Base-by-base conservation (phyloP, 2,113 vertebrate genomes). In the Otus sunia region DNA sequence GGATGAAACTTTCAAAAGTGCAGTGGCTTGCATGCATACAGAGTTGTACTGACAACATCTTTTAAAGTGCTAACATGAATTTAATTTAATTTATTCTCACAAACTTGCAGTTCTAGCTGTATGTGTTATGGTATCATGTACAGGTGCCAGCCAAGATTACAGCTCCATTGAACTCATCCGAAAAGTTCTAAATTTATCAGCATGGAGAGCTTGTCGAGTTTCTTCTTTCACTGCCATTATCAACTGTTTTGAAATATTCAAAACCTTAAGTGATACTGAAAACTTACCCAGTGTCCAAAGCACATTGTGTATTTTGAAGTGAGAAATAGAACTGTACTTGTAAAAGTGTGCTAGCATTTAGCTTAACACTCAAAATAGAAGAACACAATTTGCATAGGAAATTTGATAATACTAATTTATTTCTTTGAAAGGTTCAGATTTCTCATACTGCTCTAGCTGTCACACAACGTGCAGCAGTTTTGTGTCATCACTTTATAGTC, bases 231-330 rank as follows among this genome's bases (percentile, higher is more conserved):
- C 58, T 95, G 81, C 81, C 11, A 1, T 95, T 95, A 97, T 91
- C 92, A 95, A 79, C 91, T 97, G 94, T 95, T 97, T 96, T 96
- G 94, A 94, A 97, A 96, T 97, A 97, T 79, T 97, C 89, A 95
- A 34, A 97, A 90, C 91, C 81, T 83, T 95, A 91, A 96, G 89
- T 92, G 95, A 87, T 95, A 95, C 39, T 88, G 95, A 88, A 96
- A 96, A 90, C 87, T 85, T 91, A 79, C 12, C 74, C 78, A 76
- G 72, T 91, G 78, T 95, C 90, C 84, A 93, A 92, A 94, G 92
- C 76, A 85, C 87, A 47, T 77, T 97, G 80, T 97, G 87, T 84
- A 81, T 96, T 95, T 96, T 72, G 69, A 97, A 88, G 94, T 88
- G 96, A 92, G 95, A 96, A 97, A 83, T 71, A 78, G 85, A 94